Base-by-base conservation (phyloP, 2,113 vertebrate species). In the Lasiurus borealis region DNA sequence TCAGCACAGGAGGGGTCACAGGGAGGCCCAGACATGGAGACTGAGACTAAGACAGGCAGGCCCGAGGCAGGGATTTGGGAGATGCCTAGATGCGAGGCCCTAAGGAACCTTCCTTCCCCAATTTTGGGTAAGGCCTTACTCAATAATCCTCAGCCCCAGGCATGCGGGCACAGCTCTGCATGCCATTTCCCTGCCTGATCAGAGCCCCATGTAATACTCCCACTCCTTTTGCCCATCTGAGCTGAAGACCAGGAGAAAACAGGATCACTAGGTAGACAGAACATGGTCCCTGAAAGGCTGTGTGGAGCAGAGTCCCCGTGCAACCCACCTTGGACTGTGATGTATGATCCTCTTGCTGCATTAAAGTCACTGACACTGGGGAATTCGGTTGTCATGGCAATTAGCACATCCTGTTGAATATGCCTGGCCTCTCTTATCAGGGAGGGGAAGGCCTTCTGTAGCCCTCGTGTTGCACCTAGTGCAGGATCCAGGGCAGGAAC, bases 301-400 rank as follows among this genome's bases (percentile, higher is more conserved):
- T 27, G 15, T 18, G 13, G 84, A 76, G 80, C 50, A 69, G 64
- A 84, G 48, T 0, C 19, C n/a, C 50, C 19, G 2, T 23, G 29
- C 34, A 29, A 5, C 6, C 14, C 15, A 0, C 11, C 7, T 0
- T 13, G 36, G 11, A 15, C n/a, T 5, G 0, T 23, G 1, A 40
- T 3, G 8, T 31, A 72, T 59, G n/a, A 64, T 31, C 31, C 23
- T 68, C 59, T 7, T 44, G 46, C 11, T 54, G 1, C n/a, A 0
- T 73, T 78, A 50, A 54, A 93, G 36, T 54, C 54, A 18, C 77
- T 90, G 87, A 50, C 14, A 16, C 23, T 54, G 21, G 71, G 52
- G 48, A 44, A 76, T 16, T 2, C 25, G 8, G 25, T 31, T 93
- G 23, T 73, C 44, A 16, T 11, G 18, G 21, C 40, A 50, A 23